Evolutionary conservation across 2,113 vertebrate genomes (phyloP), one percentile per base, ranked within the genome.

Genomic region (Nannobrachium achirus): DNA sequence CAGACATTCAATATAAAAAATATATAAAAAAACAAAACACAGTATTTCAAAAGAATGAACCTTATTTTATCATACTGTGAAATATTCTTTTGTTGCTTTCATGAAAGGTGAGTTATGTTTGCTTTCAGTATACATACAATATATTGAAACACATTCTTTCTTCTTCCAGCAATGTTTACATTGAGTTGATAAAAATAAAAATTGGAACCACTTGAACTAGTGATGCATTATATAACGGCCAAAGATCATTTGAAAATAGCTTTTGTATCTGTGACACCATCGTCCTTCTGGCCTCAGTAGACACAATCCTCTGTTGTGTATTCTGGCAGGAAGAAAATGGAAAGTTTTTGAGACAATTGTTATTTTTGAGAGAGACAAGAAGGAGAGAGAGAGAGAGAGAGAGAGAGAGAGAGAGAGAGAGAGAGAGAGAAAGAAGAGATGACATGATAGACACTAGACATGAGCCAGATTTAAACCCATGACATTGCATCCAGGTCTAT

Each of bases 321-420:
- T 74, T 71, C 56, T 38, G 5, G 15, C 15, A 20, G 19, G 64
- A 38, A 74, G 45, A 69, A 48, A 67, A 63, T 65, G 7, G 66
- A 78, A 69, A 33, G 25, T 4, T 33, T 33, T 33, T 33, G 25
- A 33, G 25, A 33, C 25, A 33, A 33, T 33, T 33, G 6, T 33
- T 33, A 33, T 33, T 33, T 33, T 33, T 33, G 25, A 33, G 25
- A 33, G 25, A 33, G 25, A 33, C 25, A 33, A 33, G 25, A 33
- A 70, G n/a, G 40, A 66, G 70, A 76, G 45, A 53, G 45, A 45
- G 14, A 3, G 48, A 68, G 53, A 38, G 45, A 59, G 25, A 72
- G 13, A 45, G 52, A 63, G 69, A 74, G 71, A 75, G 15, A 73
- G 75, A 75, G 56, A 71, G 69, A 73, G 59, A 56, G 67, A 66